Conservation (phyloP, 2,113 vertebrate species). For the Sceloporus tristichus region DNA sequence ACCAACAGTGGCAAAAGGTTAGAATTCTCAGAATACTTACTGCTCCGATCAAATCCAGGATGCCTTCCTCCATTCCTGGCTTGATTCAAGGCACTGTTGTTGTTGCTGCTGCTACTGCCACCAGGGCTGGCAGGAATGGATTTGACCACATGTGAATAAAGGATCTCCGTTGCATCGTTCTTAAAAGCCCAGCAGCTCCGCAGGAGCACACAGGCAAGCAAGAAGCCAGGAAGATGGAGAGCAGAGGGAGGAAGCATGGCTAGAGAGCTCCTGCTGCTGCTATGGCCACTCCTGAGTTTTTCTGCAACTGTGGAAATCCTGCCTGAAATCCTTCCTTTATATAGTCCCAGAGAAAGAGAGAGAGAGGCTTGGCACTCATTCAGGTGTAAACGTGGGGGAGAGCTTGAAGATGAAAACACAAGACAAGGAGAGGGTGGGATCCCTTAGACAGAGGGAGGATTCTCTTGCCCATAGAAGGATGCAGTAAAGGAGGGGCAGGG, state of each 20-base stretch:
- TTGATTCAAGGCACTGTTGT: conserved; percentile 89
- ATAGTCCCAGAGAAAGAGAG: conserved; percentile 72
- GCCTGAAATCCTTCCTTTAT: conserved; percentile 79
- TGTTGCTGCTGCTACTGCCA: conserved; percentile 78
- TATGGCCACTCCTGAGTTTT: conserved; percentile 59
- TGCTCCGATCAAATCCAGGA: conserved; percentile 80
- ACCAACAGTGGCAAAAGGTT: conserved; percentile 22
- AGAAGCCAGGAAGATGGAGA: conserved; percentile 81
- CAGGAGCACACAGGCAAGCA: conserved; percentile 85
- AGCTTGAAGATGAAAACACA: conserved; percentile 81
- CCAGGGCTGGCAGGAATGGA: conserved; percentile 79
- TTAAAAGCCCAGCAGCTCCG: conserved; percentile 87
- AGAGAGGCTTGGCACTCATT: conserved; percentile 81
- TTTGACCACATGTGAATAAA: conserved; percentile 84
- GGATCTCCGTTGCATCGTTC: conserved; percentile 93
- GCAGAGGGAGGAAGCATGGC: conserved; percentile 81
- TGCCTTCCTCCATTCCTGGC: conserved; percentile 89
- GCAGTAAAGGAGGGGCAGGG: conserved; percentile 76
- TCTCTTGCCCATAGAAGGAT: conserved; percentile 76
- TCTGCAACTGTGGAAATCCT: conserved; percentile 74
- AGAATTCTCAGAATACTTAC: conserved; percentile 79
- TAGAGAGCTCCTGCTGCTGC: conserved; percentile 12
- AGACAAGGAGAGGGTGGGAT: conserved; percentile 79
- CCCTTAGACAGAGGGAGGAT: conserved; percentile 72
- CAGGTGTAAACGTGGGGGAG: conserved; percentile 88